Percentiles rank a stretch among this genome's conserved stretches.
Evolutionary conservation across 2,113 vertebrate species (phyloP).

Genomic region (Chloropsis cyanopogon): DNA sequence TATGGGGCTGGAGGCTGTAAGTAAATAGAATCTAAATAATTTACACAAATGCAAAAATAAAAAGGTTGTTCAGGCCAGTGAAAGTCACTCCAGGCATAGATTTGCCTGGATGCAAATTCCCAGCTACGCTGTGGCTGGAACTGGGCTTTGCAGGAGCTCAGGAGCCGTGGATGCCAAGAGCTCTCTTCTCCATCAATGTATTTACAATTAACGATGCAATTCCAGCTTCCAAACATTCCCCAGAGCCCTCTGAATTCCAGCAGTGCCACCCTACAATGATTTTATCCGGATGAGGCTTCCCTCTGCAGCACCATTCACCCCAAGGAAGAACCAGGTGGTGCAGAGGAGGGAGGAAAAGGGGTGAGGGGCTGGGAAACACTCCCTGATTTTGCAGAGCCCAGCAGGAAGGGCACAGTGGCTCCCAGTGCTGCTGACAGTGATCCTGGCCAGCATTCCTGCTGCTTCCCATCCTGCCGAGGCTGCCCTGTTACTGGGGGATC

Average conservation of each 20-base stretch:
- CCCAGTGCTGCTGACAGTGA: rapidly evolving
- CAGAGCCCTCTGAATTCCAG: neutral
- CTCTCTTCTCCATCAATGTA: neutral
- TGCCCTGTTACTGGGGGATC: neutral
- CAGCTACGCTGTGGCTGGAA: neutral
- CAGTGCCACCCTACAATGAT: too few species aligned
- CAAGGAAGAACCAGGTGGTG: neutral
- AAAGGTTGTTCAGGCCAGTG: neutral
- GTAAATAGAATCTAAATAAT: slow-evolving; percentile 1
- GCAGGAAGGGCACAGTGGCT: neutral
- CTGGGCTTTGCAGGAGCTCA: neutral
- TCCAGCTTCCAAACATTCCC: neutral
- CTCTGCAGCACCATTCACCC: neutral
- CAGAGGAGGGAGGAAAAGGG: neutral
- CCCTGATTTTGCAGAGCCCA: neutral
- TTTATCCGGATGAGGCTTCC: neutral
- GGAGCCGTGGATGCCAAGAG: neutral
- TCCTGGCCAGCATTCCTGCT: neutral
- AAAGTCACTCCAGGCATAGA: neutral
- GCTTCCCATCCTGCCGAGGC: neutral
- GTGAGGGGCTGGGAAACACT: neutral
- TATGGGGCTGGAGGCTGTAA: neutral
- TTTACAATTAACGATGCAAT: neutral
- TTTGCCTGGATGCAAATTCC: neutral
- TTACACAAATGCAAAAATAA: neutral